Evolutionary conservation across 2,888 invertebrate genomes (phyloP), one percentile per base, ranked within the genome.

Genomic region (Actias luna): DNA sequence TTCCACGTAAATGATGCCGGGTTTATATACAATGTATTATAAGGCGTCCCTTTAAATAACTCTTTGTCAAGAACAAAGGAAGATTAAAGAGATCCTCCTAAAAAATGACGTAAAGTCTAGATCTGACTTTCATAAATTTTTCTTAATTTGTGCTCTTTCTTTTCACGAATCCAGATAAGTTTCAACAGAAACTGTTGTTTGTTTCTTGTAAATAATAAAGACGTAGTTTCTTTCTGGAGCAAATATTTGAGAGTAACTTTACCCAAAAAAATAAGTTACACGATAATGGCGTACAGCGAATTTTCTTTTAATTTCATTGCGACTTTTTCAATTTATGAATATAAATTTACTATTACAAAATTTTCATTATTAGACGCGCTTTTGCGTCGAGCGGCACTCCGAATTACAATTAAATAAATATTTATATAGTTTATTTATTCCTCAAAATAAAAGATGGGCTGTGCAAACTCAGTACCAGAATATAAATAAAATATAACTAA

Each of bases 61-160:
- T 50, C 46, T 50, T 50, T 50, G 25, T 50, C 46, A 50, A 50
- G 46, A 50, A 50, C 46, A 50, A 50, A 50, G 46, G 46, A 25
- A 12, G 46, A 50, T 50, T 25, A 50, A 50, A 25, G 22, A 50
- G 46, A 12, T 50, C 25, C 25, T 50, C 22, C 46, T 50, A 25
- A 50, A 50, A 50, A 50, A 50, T 50, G 46, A 8, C 46, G 25
- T 22, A 50, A 50, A 29, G 29, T 29, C 55, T 55, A 29, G 55
- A 16, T 29, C 18, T 55, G n/a, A 18, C 29, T 29, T 55, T 50
- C 8, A 55, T 27, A n/a, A 22, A 55, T 55, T 55, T 29, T 29
- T 55, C 55, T 55, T 55, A 55, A 55, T 55, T 55, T 29, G 22
- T 25, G 46, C 25, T 29, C 29, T 55, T 16, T 27, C 29, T 55